These are phyloP conservation scores for Cheilinus undulatus DNA, from an alignment of 2,113 vertebrate genomes.

Conservation along the genomic window DNA sequence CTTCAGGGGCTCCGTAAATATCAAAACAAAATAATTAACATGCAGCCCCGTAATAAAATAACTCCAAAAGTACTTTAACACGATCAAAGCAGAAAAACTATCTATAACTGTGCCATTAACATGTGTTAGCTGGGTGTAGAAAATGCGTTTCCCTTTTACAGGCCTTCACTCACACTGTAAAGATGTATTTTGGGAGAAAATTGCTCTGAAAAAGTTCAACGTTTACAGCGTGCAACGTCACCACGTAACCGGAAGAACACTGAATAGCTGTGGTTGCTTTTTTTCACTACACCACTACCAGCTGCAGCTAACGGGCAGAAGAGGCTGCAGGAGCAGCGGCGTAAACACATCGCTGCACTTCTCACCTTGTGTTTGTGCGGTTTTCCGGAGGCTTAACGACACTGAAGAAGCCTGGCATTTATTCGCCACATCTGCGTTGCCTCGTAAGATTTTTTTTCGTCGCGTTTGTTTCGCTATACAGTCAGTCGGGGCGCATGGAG, in stretches of 20 bases:
- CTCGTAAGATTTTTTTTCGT: not conserved
- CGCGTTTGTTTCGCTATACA: not conserved
- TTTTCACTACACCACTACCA: slow-evolving; percentile 12
- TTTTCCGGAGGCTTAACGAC: not conserved
- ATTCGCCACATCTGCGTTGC: not conserved
- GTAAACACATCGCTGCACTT: not conserved
- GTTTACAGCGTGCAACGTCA: slow-evolving; percentile 21
- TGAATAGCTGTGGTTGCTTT: slow-evolving; percentile 29
- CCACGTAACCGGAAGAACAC: slow-evolving; percentile 39
- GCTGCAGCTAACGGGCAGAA: slow-evolving; percentile 36
- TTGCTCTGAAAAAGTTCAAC: not conserved
- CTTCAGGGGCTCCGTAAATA: too few relatives aligned
- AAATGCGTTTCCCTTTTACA: too few relatives aligned
- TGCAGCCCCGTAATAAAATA: too few relatives aligned
- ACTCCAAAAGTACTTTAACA: too few relatives aligned
- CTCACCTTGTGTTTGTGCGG: not conserved
- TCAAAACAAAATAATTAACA: too few relatives aligned
- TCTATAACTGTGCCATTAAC: too few relatives aligned
- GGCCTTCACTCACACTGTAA: not conserved
- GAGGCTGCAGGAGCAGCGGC: not conserved
- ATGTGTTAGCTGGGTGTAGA: too few relatives aligned
- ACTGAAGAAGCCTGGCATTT: not conserved
- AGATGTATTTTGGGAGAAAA: not conserved
- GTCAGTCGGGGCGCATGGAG: slow-evolving; percentile 53
- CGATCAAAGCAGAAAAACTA: too few relatives aligned